Conservation (phyloP, 92 coral and sea anemone species). For the Bergia puertoricense region DNA sequence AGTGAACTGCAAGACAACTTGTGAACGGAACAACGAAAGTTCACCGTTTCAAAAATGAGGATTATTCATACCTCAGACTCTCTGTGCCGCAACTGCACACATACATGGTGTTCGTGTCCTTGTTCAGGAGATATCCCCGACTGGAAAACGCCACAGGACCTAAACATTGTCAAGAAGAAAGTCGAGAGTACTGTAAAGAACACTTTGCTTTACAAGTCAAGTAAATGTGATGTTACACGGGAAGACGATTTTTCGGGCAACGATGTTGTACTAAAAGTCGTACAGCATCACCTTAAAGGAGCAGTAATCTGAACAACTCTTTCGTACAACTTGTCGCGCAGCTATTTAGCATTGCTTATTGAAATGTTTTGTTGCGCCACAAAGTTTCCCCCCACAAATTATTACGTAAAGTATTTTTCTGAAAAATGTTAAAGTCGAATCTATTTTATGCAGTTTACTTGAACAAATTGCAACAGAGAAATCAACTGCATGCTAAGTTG, state of each 20-base stretch:
- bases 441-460: no score
- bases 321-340: no score
- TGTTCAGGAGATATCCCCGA: conserved; percentile 55
- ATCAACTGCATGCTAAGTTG: no score
- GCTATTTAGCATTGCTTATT: no score
- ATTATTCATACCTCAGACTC: conserved; percentile 19
- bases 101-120: conserved; percentile 42
- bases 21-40: background rate
- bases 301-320: no score
- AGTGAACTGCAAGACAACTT: background rate
- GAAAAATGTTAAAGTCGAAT: no score
- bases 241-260: background rate
- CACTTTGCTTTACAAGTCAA: background rate
- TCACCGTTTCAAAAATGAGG: background rate
- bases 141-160: conserved; percentile 43
- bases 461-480: no score
- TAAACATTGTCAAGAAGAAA: background rate
- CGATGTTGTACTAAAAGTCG: no score
- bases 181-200: background rate
- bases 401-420: no score
- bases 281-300: no score
- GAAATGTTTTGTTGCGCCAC: no score
- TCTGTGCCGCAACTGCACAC: conserved; percentile 49
- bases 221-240: background rate
- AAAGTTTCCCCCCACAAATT: no score